Evolutionary conservation across 1,140 invertebrate species (phyloP).

Genomic region (Rhyacophila brunnea): DNA sequence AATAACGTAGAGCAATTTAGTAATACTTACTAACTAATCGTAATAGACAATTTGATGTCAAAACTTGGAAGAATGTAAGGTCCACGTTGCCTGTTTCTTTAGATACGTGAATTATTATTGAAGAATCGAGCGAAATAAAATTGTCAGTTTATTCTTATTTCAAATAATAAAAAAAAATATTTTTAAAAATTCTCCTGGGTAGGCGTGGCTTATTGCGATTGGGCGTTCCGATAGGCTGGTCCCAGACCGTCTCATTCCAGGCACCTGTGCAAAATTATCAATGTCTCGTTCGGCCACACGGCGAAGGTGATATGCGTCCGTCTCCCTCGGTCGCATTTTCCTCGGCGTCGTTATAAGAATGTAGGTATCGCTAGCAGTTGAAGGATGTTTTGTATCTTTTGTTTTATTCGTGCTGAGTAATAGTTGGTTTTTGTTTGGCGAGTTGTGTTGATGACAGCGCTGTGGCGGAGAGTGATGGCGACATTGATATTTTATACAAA

Average conservation of each 20-base stretch:
- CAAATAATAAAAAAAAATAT: slow-evolving; percentile 16
- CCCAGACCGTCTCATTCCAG: slow-evolving; percentile 7
- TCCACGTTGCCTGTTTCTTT: too few species aligned
- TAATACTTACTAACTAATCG: too few species aligned
- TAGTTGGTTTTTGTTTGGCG: slow-evolving; percentile 34
- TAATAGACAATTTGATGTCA: too few species aligned
- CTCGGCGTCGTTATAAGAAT: slow-evolving; percentile 12
- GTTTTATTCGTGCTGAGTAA: slow-evolving; percentile 35
- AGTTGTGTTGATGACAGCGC: slow-evolving; percentile 27
- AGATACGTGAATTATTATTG: too few species aligned
- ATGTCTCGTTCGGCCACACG: slow-evolving; percentile 5
- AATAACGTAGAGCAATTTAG: too few species aligned
- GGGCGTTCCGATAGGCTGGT: slow-evolving; percentile 29
- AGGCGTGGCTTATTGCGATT: slow-evolving; percentile 23
- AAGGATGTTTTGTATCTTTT: slow-evolving; percentile 33
- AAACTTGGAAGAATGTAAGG: slow-evolving; percentile 16
- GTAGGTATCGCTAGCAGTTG: slow-evolving; percentile 13
- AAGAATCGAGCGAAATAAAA: slow-evolving; percentile 12
- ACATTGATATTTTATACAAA: too few species aligned
- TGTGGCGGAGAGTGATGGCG: slow-evolving; percentile 10
- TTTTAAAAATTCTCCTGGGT: background rate
- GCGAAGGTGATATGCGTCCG: background rate
- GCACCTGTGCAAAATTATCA: background rate
- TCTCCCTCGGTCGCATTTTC: slow-evolving; percentile 26
- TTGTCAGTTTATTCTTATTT: background rate